Conservation (phyloP, 1,140 invertebrate species). For the Babylonia areolata region DNA sequence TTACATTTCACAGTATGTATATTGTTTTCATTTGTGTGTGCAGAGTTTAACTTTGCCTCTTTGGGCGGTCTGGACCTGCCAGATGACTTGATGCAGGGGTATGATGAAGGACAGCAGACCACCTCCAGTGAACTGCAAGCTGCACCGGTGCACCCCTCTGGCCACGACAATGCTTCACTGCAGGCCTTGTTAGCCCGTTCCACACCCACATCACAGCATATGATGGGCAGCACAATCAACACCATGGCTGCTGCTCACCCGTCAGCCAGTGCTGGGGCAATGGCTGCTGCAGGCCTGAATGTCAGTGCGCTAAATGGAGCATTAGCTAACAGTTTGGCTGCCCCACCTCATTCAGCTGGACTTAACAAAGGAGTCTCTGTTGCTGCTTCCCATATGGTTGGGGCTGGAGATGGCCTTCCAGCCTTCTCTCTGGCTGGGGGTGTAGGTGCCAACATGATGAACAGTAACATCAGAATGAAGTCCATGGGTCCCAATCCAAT, state of each 20-base stretch:
- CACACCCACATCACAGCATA: conserved; percentile 54
- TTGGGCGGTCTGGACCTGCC: conserved; percentile 83
- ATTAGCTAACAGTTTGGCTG: conserved; percentile 31
- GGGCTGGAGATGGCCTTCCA: conserved; percentile 36
- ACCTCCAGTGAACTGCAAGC: conserved; percentile 51
- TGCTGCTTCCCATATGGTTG: conserved; percentile 38
- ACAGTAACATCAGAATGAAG: conserved; percentile 43
- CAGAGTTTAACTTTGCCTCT: conserved; percentile 57
- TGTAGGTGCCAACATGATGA: conserved; percentile 37
- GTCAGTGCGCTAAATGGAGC: conserved; percentile 42
- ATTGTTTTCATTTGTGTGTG: too few relatives aligned
- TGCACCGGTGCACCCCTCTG: conserved; percentile 27
- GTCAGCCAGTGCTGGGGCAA: conserved; percentile 59
- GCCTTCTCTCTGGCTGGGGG: conserved; percentile 33
- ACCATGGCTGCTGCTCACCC: conserved; percentile 62
- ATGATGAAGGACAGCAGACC: conserved; percentile 67
- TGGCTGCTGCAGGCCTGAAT: conserved; percentile 59
- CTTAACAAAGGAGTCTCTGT: conserved; percentile 35
- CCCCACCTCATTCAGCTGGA: conserved; percentile 13
- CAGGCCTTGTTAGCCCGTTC: conserved; percentile 65
- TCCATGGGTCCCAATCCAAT: conserved; percentile 44
- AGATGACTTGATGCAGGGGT: conserved; percentile 86
- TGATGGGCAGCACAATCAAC: conserved; percentile 54
- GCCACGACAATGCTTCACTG: conserved; percentile 63
- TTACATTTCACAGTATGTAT: too few relatives aligned